Conservation (phyloP, 2,113 vertebrate genomes). For the Nyctibius bracteatus region DNA sequence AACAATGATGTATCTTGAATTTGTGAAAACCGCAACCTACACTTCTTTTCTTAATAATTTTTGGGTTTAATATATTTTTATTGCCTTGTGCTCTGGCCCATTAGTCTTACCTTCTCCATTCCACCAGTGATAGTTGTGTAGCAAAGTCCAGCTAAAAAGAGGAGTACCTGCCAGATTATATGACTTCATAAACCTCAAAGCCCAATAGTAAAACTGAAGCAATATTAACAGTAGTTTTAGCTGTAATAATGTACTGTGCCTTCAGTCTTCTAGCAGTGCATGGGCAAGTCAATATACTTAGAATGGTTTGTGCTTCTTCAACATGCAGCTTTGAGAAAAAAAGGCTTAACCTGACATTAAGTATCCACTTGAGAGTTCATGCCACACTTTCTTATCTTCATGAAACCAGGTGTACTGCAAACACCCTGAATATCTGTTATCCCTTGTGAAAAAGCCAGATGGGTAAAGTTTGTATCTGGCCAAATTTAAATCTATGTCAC, state of each 20-base stretch:
- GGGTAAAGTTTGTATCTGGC: background rate
- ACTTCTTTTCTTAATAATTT: background rate
- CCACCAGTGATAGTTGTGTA: background rate
- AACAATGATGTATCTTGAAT: background rate
- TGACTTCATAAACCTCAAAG: background rate
- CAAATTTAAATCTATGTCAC: background rate
- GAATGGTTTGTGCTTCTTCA: background rate
- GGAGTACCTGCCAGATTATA: background rate
- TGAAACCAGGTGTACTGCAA: slow-evolving; percentile 23
- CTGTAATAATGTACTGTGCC: background rate
- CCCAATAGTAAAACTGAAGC: background rate
- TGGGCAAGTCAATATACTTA: background rate
- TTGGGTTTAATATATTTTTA: background rate
- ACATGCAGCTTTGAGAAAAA: background rate
- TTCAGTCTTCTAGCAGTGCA: background rate
- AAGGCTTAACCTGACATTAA: slow-evolving; percentile 33
- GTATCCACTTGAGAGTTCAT: slow-evolving; percentile 13
- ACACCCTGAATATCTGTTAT: slow-evolving; percentile 6
- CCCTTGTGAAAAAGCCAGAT: background rate
- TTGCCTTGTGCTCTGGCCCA: background rate
- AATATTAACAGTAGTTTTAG: background rate
- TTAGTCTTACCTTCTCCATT: background rate
- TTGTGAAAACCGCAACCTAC: background rate
- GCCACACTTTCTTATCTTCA: slow-evolving; percentile 1
- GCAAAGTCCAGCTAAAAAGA: background rate